Evolutionary conservation across 1,140 invertebrate species (phyloP), one percentile per base, ranked within the genome.

Genomic region (Diachasmimorpha longicaudata): DNA sequence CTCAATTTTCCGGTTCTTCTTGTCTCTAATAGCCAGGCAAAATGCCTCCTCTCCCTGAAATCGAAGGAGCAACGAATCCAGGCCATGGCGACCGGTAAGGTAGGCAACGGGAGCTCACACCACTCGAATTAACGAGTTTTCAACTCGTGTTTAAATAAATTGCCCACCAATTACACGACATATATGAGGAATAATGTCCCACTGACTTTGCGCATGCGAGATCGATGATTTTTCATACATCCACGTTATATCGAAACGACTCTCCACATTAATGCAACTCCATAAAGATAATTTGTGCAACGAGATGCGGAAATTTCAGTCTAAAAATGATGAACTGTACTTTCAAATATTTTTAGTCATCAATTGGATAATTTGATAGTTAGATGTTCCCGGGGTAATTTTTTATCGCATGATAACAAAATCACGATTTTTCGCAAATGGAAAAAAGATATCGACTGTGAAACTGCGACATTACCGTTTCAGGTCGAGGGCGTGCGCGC

Each of bases 401-500:
- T 66, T 70, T 25, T 58, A n/a, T 63, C 58, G 10, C 23, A 63
- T 63, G 58, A 63, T 63, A 63, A 63, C 58, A 31, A 31, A 21
- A 55, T 55, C 6, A 6, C 19, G 48, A n/a, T 36, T 31, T 48
- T 21, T 55, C 42, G 19, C 25, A 52, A 46, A 14, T n/a, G 44
- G 66, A 67, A 77, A 77, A 58, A 70, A 48, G 16, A 78, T 89
- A 88, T 89, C 88, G 87, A 87, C 88, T 78, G 87, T 78, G 80
- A 89, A 84, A 85, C 42, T 74, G 39, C 69, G 37, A 72, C 19
- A 72, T 75, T 77, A 73, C 69, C 75, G 67, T 42, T 23, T 19
- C 44, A 80, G 71, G 82, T 81, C 86, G 85, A 78, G 81, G 80
- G 79, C 85, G 82, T 78, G 83, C 77, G 70, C 74, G 55, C 37